Base-by-base conservation (phyloP, 2,888 invertebrate genomes). In the Drosophila koepferae region DNA sequence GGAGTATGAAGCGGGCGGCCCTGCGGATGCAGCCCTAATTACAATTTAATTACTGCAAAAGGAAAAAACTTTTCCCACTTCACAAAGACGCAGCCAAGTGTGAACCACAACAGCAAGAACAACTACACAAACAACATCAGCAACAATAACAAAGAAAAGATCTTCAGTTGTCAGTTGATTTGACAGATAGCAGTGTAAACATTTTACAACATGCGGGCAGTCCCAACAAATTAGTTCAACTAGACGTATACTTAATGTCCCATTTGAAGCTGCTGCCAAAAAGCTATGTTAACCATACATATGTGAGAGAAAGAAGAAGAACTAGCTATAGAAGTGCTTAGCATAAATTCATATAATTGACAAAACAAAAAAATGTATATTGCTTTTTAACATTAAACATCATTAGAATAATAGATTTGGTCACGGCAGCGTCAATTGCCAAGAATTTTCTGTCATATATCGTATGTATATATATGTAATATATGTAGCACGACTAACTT, bases 1-100 rank as follows among this genome's bases (percentile, higher is more conserved):
- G 36, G 43, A 59, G 36, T 40, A 18, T 18, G 51, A 51, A 51
- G n/a, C 7, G 38, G 31, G 38, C 20, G 58, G 36, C 16, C n/a
- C 18, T 74, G 79, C 83, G 90, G 85, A 90, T 92, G 93, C 92
- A 91, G 92, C 92, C 92, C 91, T 92, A 92, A 92, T 92, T 92
- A 91, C 93, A 91, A 93, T 93, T 92, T 92, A 92, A 92, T 93
- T 92, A 93, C 93, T 85, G 55, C 56, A 72, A 81, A 87, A 41
- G 40, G 38, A 31, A 51, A 51, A 4, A 55, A 90, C 84, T 90
- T 92, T 90, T 90, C 90, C 91, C 91, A 89, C 89, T 90, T 90
- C 78, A 88, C 90, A 90, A 90, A 85, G 89, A 90, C 38, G 74
- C 89, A 70, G 72, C 81, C 63, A 69, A 90, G 81, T 90, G 71